Evolutionary conservation across 2,113 vertebrate species (phyloP), one percentile per base, ranked within the genome.

Genomic region (Cettia cetti): DNA sequence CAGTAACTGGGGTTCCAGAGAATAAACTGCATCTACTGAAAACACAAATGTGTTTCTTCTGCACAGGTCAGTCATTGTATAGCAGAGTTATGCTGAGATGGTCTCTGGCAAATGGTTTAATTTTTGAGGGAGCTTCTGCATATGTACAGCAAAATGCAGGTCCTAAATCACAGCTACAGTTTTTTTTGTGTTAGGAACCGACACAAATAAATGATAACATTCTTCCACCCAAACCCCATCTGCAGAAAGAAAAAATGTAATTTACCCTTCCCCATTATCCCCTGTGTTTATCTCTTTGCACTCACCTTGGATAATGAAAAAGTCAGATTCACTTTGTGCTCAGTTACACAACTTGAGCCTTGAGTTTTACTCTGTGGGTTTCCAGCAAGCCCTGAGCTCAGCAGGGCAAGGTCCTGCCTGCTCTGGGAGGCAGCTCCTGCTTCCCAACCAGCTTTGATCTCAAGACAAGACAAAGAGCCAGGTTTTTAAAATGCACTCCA

Each of bases 361-460:
- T 72, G 31, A 81, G 35, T 54, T 69, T 81, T 80, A 82, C 54
- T n/a, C 89, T 23, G 28, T 65, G 64, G 63, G 31, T 57, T 89
- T 89, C 42, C 76, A 83, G 82, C 63, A 42, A 80, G 64, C 59
- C 39, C n/a, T n/a, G 59, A 77, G 76, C 68, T 86, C 3, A 0
- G 42, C 63, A 31, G 71, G 49, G 45, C 80, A 94, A 65, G 79
- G 89, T 88, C 49, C 89, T 80, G 49, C 76, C 17, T 1, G 19
- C 44, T 60, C 33, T 0, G 0, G 35, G 66, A 68, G 82, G 63
- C 0, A 0, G 40, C 37, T 90, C 37, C 79, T 69, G 80, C 68
- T 79, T 92, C 59, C 80, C 60, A 91, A 76, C n/a, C 20, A 70
- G 68, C 72, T 94, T 96, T 94, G 74, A 82, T 94, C 57, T 82